Evolutionary conservation across 2,113 vertebrate genomes (phyloP).

Genomic region (Laticauda laticaudata): DNA sequence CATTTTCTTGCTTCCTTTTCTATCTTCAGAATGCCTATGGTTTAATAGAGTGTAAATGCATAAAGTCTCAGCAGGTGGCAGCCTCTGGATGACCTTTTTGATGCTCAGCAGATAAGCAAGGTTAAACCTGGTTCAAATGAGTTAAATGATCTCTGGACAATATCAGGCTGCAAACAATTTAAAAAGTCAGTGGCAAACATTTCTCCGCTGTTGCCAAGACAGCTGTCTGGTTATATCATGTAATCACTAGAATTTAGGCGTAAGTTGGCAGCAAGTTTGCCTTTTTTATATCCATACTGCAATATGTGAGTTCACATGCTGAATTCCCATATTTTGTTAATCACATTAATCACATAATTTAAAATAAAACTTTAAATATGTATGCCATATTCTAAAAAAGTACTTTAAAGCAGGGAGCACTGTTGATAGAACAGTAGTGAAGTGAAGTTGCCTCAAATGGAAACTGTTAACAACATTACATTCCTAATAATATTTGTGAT

Average conservation of each 20-base stretch:
- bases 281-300: background rate
- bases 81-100: background rate
- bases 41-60: background rate
- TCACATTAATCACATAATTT: background rate
- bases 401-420: background rate
- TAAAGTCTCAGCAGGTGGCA: background rate
- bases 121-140: background rate
- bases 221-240: background rate
- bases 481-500: background rate
- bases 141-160: background rate
- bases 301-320: background rate
- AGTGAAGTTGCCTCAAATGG: background rate
- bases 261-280: background rate
- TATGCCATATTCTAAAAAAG: background rate
- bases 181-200: background rate
- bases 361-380: background rate
- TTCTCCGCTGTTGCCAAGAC: background rate
- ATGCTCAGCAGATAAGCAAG: background rate
- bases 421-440: background rate
- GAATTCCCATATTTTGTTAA: background rate
- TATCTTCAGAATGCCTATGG: background rate
- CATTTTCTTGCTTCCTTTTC: background rate
- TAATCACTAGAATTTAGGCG: background rate
- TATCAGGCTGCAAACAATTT: background rate
- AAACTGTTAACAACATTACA: background rate